Conservation (phyloP, 2,113 vertebrate genomes). For the Beaufortia kweichowensis region DNA sequence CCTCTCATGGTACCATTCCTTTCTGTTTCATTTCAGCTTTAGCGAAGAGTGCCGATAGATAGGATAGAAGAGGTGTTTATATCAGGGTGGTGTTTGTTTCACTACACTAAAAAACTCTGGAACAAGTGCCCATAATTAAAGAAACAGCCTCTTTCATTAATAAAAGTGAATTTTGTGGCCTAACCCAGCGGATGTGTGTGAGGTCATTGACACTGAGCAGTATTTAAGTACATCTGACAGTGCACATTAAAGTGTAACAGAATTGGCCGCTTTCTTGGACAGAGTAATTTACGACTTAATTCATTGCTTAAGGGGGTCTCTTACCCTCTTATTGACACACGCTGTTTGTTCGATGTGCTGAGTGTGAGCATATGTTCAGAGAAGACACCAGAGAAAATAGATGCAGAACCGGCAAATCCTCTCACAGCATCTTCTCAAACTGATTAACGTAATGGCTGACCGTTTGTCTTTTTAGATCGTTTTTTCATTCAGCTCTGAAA, state of each 20-base stretch:
- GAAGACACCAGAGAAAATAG: conserved; percentile 40
- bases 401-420: conserved; percentile 27
- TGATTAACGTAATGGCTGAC: conserved; percentile 30
- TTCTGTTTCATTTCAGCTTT: too few relatives aligned
- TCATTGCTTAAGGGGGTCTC: conserved; percentile 35
- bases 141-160: neutral
- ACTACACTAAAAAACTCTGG: too few relatives aligned
- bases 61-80: too few relatives aligned
- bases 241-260: conserved; percentile 32
- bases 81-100: too few relatives aligned
- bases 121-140: too few relatives aligned
- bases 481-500: conserved; percentile 18
- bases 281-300: conserved; percentile 46
- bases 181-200: neutral
- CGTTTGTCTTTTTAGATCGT: conserved; percentile 3
- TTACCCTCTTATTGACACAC: conserved; percentile 44
- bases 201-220: conserved; percentile 29
- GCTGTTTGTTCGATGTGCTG: conserved; percentile 32
- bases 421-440: conserved; percentile 18
- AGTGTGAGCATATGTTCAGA: conserved; percentile 43
- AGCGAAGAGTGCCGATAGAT: too few relatives aligned
- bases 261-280: conserved; percentile 33
- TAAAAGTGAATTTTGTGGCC: neutral
- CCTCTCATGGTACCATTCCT: too few relatives aligned
- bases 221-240: conserved; percentile 42